These are phyloP conservation scores for Phaethon lepturus DNA, from an alignment of 2,113 vertebrate genomes.

Conservation along the genomic window DNA sequence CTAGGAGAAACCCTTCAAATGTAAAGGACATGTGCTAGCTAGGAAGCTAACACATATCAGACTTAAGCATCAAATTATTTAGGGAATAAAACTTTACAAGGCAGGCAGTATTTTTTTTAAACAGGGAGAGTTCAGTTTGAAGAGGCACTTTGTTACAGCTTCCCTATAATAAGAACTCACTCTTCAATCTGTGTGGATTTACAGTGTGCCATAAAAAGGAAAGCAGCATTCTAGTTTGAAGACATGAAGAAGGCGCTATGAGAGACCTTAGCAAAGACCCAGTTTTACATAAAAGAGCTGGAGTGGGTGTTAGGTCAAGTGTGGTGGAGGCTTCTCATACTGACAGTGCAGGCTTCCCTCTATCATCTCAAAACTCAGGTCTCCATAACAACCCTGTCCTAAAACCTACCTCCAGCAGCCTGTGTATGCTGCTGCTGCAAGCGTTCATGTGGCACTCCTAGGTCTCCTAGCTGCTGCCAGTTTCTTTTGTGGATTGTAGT, in stretches of 20 bases:
- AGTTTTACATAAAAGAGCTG: background rate
- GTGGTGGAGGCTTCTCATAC: background rate
- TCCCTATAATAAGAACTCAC: background rate
- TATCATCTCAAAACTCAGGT: background rate
- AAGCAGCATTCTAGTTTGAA: background rate
- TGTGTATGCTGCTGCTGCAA: rapidly evolving
- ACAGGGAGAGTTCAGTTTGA: background rate
- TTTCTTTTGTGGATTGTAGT: background rate
- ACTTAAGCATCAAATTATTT: background rate
- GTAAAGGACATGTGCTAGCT: background rate
- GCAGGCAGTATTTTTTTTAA: background rate
- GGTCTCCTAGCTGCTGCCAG: background rate
- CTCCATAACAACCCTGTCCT: slow-evolving; percentile 1
- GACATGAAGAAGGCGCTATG: background rate
- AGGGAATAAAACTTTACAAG: background rate
- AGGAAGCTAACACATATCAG: background rate
- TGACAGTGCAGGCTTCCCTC: background rate
- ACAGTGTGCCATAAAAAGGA: background rate
- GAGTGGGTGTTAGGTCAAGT: background rate
- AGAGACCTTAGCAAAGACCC: background rate
- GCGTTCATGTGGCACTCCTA: background rate
- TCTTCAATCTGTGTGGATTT: background rate
- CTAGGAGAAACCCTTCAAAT: too few relatives aligned
- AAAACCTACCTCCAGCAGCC: background rate
- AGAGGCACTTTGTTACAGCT: background rate